Conservation (phyloP, 1,140 invertebrate species). For the Thrips palmi region DNA sequence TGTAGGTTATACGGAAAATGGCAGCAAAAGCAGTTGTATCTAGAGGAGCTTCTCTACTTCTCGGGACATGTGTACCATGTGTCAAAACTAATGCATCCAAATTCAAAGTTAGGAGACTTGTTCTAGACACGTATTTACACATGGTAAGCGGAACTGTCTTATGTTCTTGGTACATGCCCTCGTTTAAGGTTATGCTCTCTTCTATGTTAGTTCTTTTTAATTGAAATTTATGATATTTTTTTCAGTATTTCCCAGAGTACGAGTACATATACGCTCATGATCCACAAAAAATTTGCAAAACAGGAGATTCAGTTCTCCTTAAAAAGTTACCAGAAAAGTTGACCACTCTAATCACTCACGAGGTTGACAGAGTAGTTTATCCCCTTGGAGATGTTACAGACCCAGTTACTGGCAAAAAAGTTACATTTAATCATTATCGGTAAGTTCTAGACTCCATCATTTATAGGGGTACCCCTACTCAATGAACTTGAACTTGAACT, state of each 20-base stretch:
- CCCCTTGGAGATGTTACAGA: slow-evolving; percentile 63
- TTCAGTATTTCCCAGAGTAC: slow-evolving; percentile 57
- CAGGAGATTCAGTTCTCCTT: slow-evolving; percentile 63
- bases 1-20: background rate
- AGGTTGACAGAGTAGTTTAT: slow-evolving; percentile 60
- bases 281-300: slow-evolving; percentile 53
- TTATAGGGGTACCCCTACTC: background rate
- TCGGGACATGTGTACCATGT: slow-evolving; percentile 51
- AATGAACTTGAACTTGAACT: no score
- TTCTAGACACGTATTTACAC: slow-evolving; percentile 40
- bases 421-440: slow-evolving; percentile 16
- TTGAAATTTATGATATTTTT: slow-evolving; percentile 20
- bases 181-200: slow-evolving; percentile 11
- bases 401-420: slow-evolving; percentile 64
- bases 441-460: background rate
- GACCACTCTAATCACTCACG: slow-evolving; percentile 56
- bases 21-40: slow-evolving; percentile 1
- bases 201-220: slow-evolving; percentile 17
- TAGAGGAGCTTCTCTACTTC: slow-evolving; percentile 2
- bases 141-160: slow-evolving; percentile 32
- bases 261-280: slow-evolving; percentile 55
- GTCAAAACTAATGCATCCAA: slow-evolving; percentile 52
- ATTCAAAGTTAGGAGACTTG: slow-evolving; percentile 45
- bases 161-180: slow-evolving; percentile 5
- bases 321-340: slow-evolving; percentile 47